Base-by-base conservation (phyloP, 2,888 invertebrate species). In the Ectemnius lituratus region DNA sequence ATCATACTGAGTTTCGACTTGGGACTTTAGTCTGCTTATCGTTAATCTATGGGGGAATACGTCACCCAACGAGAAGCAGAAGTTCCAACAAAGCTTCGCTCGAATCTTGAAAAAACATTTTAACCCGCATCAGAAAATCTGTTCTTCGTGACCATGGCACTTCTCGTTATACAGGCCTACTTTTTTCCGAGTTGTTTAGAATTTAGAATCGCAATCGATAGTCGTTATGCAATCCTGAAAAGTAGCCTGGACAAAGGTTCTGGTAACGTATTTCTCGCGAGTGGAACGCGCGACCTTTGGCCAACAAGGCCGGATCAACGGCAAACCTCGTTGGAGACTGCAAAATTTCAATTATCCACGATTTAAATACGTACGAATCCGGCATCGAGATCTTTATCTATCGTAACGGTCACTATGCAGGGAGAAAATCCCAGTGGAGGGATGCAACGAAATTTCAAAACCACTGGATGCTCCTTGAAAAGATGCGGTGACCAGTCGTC, bases 401-500 rank as follows among this genome's bases (percentile, higher is more conserved):
- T 18, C 62, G 62, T 69, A 77, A 79, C 82, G 79, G 77, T 77
- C 77, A 68, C 74, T 20, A 52, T 52, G 20, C 58, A 56, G 20
- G 4, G 20, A 64, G 70, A 69, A 77, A 70, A 57, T 75, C 64
- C 77, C 76, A 73, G 62, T 70, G 46, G 64, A 77, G 46, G 60
- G 28, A 71, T 20, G 59, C 62, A 64, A 75, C 68, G 73, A 82
- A 67, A 72, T 65, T 72, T 68, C n/a, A 27, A 62, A 14, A 49
- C 58, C 47, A 18, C 16, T 62, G 59, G 18, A 16, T 62, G 61
- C 56, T 60, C 69, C 66, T 62, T 63, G 78, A 45, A 61, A 72
- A 65, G 76, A 67, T 66, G 62, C 73, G 79, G 68, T 73, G 74
- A 75, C 77, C 81, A 64, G 80, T 64, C 78, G 74, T 74, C 76